phyloP scores from a whole-genome alignment of 2,888 invertebrate genomes.

The Nomada fucata region DNA sequence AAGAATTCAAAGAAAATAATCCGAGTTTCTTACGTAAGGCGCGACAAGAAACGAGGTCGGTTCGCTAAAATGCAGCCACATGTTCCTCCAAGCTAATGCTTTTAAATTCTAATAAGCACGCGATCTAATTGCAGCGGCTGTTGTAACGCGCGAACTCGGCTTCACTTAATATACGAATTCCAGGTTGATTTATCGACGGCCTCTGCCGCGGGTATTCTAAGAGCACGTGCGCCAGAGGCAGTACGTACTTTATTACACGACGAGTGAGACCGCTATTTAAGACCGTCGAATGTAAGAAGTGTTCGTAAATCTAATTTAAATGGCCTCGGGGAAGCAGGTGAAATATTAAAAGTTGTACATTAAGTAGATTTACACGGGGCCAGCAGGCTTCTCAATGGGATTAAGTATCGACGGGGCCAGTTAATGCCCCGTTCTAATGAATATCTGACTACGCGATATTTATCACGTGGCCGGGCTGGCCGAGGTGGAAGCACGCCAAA shows the following conservation, averaged over 20 bases:
- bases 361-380: conserved; percentile 27
- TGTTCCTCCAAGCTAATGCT: conserved; percentile 44
- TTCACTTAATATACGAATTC: conserved; percentile 75
- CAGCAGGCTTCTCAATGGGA: conserved; percentile 16
- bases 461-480: conserved; percentile 11
- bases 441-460: conserved; percentile 31
- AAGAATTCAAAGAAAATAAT: not conserved
- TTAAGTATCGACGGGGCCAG: conserved; percentile 29
- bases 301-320: conserved; percentile 57
- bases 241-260: conserved; percentile 64
- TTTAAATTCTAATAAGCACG: conserved; percentile 75
- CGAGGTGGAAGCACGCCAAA: conserved; percentile 39
- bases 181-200: conserved; percentile 72
- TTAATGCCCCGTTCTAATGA: conserved; percentile 32
- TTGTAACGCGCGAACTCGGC: conserved; percentile 64
- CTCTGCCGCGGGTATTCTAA: conserved; percentile 69
- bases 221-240: conserved; percentile 53
- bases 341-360: conserved; percentile 52
- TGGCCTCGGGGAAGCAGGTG: conserved; percentile 13
- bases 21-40: conserved; percentile 21
- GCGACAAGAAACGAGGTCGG: conserved; percentile 26
- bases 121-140: conserved; percentile 73
- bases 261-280: conserved; percentile 60
- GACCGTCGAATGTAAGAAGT: conserved; percentile 60
- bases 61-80: conserved; percentile 31